Base-by-base conservation (phyloP, 2,113 vertebrate genomes). In the Syrrhaptes paradoxus region DNA sequence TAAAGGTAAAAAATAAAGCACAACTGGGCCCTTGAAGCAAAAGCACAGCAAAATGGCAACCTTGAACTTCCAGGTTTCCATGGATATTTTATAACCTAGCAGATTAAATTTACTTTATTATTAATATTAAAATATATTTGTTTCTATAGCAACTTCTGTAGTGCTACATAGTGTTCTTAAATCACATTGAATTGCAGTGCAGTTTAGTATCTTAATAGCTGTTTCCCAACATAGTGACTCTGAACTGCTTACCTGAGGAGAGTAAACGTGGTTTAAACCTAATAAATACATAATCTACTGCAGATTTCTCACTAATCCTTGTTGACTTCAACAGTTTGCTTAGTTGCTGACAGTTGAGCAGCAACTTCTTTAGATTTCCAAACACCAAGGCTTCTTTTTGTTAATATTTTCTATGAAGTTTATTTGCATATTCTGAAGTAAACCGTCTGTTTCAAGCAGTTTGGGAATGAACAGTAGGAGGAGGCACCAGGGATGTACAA, bases 141-240 rank as follows among this genome's bases (percentile, higher is more conserved):
- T 95, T 96, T 93, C 91, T 93, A 91, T 95, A 83, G 94, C 74
- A 96, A 94, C 89, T 85, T 78, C 71, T 49, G 15, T 89, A 36
- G 10, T 58, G 36, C 71, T 76, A 43, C 38, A 26, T 43, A 57
- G 24, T 66, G 52, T 54, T 94, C 74, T 82, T 87, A 82, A 83
- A 73, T 58, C 17, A 24, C 28, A 17, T 28, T 65, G 58, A 66
- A 80, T 62, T 89, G 46, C 71, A 87, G 31, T 65, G 49, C 46
- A 76, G 49, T 76, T 79, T 62, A 76, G 32, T 71, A 22, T 78
- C 32, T 65, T 43, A 51, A 13, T 49, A 79, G 36, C 31, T 32
- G 14, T 80, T 82, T 92, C 36, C 31, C 59, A 34, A 9, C 34
- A 26, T 9, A 76, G 32, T 51, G 55, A 66, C 79, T 87, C 54